Evolutionary conservation across 2,888 invertebrate species (phyloP), one percentile per base, ranked within the genome.

Genomic region (Micoletzkya japonica): DNA sequence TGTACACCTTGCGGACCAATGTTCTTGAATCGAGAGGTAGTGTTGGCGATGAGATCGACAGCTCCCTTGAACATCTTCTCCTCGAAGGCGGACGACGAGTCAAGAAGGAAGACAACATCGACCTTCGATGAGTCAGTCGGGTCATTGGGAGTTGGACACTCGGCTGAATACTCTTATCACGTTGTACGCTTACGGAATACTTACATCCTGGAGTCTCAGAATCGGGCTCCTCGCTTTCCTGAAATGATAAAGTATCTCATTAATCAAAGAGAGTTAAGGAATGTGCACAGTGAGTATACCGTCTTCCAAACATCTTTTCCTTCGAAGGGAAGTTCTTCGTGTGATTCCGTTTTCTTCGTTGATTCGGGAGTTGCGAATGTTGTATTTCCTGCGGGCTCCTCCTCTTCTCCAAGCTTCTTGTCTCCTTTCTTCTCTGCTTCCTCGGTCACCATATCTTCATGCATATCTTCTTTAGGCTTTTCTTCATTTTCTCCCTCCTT

Each of bases 91-190:
- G 74, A 77, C 3, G 82, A 82, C 3, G 82, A 78, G 57, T 82
- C 82, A 28, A 82, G 70, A 24, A 82, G 73, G 73, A 82, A 82
- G 17, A 82, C 73, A n/a, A 82, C 77, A 64, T 82, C 82, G 32
- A 75, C 77, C 39, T 61, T 67, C 24, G 76, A 73, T 26, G 71
- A 56, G 58, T 80, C 81, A 7, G 66, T 60, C 20, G 60, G 70
- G 37, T 79, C 74, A 50, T 79, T 79, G 24, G 80, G 73, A 14
- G 77, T 76, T 17, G 79, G 75, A 39, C 82, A 82, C 24, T 63
- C 70, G 28, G 71, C 78, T 77, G 50, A 28, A 74, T 50, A 4
- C 39, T n/a, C 14, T 71, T 61, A 7, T 61, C 56, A 54, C 26
- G 7, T 24, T 44, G n/a, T 44, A 14, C 49, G 49, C 49, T 44